Conservation (phyloP, 2,888 invertebrate species). For the Rapana venosa region DNA sequence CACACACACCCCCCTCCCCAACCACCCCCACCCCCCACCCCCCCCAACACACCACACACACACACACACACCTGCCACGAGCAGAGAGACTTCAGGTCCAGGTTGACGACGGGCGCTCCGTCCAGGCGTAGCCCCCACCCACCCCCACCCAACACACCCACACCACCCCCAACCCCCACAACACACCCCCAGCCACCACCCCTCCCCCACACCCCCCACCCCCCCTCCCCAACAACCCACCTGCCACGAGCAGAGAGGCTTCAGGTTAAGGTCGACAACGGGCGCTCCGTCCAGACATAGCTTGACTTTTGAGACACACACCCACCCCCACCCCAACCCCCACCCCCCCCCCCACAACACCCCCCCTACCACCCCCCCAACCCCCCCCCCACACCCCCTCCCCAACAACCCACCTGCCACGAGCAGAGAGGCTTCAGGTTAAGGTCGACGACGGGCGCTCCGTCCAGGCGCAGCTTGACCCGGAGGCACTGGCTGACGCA, state of each 20-base stretch:
- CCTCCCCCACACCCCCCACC: background rate
- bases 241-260: too few species aligned
- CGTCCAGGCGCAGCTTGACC: background rate
- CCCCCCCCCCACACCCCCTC: background rate
- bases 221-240: too few species aligned
- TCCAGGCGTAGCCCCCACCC: too few species aligned
- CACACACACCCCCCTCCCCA: too few species aligned
- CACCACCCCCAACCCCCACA: too few species aligned
- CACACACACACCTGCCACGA: too few species aligned
- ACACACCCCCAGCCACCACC: background rate
- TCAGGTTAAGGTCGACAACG: too few species aligned
- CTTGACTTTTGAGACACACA: background rate
- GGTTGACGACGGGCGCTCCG: too few species aligned
- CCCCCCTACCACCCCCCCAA: background rate
- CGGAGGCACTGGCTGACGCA: slow-evolving; percentile 52
- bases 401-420: slow-evolving; percentile 29
- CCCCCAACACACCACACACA: too few species aligned
- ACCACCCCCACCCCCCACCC: too few species aligned
- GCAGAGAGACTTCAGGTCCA: too few species aligned
- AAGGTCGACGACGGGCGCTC: slow-evolving; percentile 29
- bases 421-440: slow-evolving; percentile 57
- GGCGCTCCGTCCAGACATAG: too few species aligned
- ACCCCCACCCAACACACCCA: background rate
- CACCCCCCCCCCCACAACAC: background rate
- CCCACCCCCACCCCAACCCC: background rate